Evolutionary conservation across 2,888 invertebrate genomes (phyloP), one percentile per base, ranked within the genome.

Genomic region (Drepana falcataria): DNA sequence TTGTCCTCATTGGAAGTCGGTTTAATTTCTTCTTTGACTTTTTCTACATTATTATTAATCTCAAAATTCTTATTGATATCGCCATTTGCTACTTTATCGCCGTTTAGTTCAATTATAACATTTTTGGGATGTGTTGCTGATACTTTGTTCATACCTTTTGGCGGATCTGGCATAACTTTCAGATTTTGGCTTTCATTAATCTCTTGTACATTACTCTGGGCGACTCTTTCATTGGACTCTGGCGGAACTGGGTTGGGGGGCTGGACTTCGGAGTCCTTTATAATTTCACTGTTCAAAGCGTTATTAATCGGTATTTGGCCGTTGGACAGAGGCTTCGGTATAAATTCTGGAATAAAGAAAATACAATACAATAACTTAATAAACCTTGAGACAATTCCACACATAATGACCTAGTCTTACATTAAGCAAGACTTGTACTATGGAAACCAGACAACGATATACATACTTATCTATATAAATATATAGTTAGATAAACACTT

Each of bases 191-290:
- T 82, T 64, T 56, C 53, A 65, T 61, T 63, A 52, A 56, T 35
- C 54, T 52, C 48, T 47, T 63, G 58, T 69, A 80, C 64, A 77
- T 81, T 54, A 73, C 75, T 37, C 67, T 85, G 68, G 9, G 56
- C 48, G 0, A 52, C 49, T 64, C 91, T 91, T 61, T 92, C 92
- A 54, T 79, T 79, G 0, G 84, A 76, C 59, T 89, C 86, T 2
- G 91, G 90, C n/a, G 89, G 87, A 0, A 88, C 79, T 0, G 89
- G 88, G 58, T 91, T 91, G 0, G 91, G 90, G 0, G 91, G 89
- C 62, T 91, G 85, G 2, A 86, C 73, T 71, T 83, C 86, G 0
- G 91, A 91, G 62, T 91, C 85, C 64, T 83, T 83, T 6, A 69
- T 66, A 2, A 69, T 63, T 6, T 79, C 73, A 48, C 75, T 74